Base-by-base conservation (phyloP, 37 sponge, comb jelly and placozoan species). In the Amphimedon queenslandica region DNA sequence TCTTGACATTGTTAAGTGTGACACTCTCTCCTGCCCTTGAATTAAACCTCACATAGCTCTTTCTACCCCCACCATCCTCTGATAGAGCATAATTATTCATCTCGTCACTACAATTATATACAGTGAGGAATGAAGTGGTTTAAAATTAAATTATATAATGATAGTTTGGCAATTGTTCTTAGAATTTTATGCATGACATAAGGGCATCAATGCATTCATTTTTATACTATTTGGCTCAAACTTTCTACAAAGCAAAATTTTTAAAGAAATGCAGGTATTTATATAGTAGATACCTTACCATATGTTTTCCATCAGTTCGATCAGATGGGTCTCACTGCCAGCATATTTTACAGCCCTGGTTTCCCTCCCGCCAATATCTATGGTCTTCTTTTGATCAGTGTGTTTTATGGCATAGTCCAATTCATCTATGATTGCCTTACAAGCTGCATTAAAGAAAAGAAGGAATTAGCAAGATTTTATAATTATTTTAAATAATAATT, bases 41-140 rank as follows among this genome's bases (percentile, higher is more conserved):
- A 29, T 81, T 82, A 69, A 82, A 72, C 61, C 89, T 73, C n/a
- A 82, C 69, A 51, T 83, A 88, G 33, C 74, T 72, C 57, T 78
- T 83, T 63, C 60, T 25, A 0, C 89, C 89, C 47, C 58, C 37
- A 25, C 70, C 73, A 35, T 88, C 89, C 20, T 79, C 73, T 51
- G 84, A 76, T 51, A 69, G 63, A 16, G 86, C 89, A 38, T 88
- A 88, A 51, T 80, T 77, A 32, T 70, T 80, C 88, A 87, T 87
- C 55, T 66, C 42, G 35, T 64, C 82, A 64, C 61, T 60, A n/a
- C n/a, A n/a, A n/a, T n/a, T n/a, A n/a, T n/a, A n/a, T n/a, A n/a
- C n/a, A n/a, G n/a, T n/a, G n/a, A n/a, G n/a, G n/a, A n/a, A n/a
- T n/a, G n/a, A n/a, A n/a, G n/a, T n/a, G n/a, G n/a, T n/a, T 47